These are phyloP conservation scores for Acanthosepion esculentum DNA, from an alignment of 2,888 invertebrate genomes.

Conservation along the genomic window DNA sequence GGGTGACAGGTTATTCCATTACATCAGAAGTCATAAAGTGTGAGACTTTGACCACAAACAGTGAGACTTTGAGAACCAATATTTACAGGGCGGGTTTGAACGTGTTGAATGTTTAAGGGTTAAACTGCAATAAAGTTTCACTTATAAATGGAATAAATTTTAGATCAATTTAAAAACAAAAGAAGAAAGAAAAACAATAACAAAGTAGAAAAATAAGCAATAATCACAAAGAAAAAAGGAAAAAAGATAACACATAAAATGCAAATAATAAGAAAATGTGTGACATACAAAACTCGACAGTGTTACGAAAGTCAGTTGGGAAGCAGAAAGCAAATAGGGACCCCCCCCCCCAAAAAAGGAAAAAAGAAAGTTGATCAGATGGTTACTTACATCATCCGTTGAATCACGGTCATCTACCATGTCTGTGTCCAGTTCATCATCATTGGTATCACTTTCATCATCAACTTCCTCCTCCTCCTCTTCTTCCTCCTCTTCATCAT, in stretches of 20 bases:
- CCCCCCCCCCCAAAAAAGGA: too few relatives aligned
- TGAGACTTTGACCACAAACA: too few relatives aligned
- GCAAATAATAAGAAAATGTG: neutral
- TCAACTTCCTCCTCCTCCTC: constrained; percentile 75
- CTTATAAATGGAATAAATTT: neutral
- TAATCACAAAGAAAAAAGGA: neutral
- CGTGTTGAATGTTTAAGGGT: too few relatives aligned
- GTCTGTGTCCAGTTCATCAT: constrained; percentile 74
- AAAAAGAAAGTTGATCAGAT: neutral
- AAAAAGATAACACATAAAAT: neutral
- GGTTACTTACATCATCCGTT: constrained; percentile 64
- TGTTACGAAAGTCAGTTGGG: neutral
- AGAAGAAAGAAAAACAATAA: neutral
- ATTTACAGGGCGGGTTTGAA: too few relatives aligned
- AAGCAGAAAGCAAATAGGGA: neutral
- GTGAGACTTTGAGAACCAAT: too few relatives aligned
- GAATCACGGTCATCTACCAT: constrained; percentile 73
- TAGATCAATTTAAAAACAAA: neutral
- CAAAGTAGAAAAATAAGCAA: neutral
- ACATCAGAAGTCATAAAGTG: too few relatives aligned
- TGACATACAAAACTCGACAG: neutral
- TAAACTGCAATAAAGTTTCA: neutral
- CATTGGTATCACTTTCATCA: constrained; percentile 75
- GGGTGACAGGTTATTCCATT: too few relatives aligned
- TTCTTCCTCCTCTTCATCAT: constrained; percentile 74